phyloP scores from a whole-genome alignment of 2,888 invertebrate species.

The Pedicia rivosa region DNA sequence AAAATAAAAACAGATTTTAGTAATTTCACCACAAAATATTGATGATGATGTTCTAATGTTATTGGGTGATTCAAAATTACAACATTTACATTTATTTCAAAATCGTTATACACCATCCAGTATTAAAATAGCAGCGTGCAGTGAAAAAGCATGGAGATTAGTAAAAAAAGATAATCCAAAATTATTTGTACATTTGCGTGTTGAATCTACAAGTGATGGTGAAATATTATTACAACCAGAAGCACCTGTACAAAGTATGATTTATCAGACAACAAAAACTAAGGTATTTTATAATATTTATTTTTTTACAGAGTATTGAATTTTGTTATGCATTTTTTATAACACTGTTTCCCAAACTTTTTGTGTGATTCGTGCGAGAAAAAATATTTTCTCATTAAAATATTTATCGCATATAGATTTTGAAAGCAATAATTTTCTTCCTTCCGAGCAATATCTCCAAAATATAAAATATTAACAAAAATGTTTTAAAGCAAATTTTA shows the following conservation, averaged over 20 bases:
- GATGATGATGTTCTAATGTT: slow-evolving; percentile 53
- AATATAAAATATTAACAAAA: too few species aligned
- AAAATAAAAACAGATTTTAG: slow-evolving; percentile 41
- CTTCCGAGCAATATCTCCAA: too few species aligned
- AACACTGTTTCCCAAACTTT: too few species aligned
- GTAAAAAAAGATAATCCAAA: slow-evolving; percentile 38
- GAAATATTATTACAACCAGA: slow-evolving; percentile 48
- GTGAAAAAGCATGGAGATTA: slow-evolving; percentile 31
- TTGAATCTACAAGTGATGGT: slow-evolving; percentile 41
- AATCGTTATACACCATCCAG: slow-evolving; percentile 49
- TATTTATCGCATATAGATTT: too few species aligned
- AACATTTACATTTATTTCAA: slow-evolving; percentile 56
- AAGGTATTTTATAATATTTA: slow-evolving; percentile 28
- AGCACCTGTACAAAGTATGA: slow-evolving; percentile 49
- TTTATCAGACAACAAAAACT: slow-evolving; percentile 45
- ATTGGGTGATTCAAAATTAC: slow-evolving; percentile 41
- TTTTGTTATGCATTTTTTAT: too few species aligned
- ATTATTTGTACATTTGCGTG: slow-evolving; percentile 50
- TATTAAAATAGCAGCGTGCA: slow-evolving; percentile 33
- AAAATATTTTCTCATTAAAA: slow-evolving; percentile 8
- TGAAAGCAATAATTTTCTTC: too few species aligned
- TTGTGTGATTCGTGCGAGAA: background rate
- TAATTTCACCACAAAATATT: slow-evolving; percentile 57
- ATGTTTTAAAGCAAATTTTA: too few species aligned
- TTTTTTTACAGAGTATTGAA: too few species aligned